Percentiles rank a stretch among this genome's conserved stretches.
phyloP scores from a whole-genome alignment of 1,140 invertebrate species.

The Stratiolaelaps scimitus region DNA sequence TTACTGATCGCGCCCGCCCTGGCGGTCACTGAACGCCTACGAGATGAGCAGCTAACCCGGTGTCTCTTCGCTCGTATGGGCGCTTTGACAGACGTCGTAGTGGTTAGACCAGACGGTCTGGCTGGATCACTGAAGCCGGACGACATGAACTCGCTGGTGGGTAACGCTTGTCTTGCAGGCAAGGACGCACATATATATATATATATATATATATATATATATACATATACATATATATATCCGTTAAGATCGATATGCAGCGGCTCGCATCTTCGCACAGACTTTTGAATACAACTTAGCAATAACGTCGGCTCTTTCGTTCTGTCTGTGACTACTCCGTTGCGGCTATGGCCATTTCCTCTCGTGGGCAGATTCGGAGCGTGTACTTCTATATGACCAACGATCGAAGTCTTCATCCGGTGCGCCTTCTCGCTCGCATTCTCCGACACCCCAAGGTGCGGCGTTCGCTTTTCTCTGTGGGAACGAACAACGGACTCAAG shows the following conservation, averaged over 20 bases:
- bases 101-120: neutral
- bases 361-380: slow-evolving; percentile 3
- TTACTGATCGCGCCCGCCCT: slow-evolving; percentile 2
- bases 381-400: slow-evolving; percentile 13
- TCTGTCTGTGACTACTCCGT: too few relatives aligned
- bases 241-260: too few relatives aligned
- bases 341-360: too few relatives aligned
- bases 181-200: too few relatives aligned
- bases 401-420: neutral
- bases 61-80: neutral
- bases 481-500: slow-evolving; percentile 6
- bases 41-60: neutral
- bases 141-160: neutral
- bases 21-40: neutral
- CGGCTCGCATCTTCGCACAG: too few relatives aligned
- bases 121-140: neutral
- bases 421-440: neutral
- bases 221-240: too few relatives aligned
- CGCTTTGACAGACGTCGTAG: neutral
- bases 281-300: too few relatives aligned
- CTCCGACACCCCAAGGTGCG: neutral
- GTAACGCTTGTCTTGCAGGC: too few relatives aligned
- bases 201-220: too few relatives aligned
- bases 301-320: too few relatives aligned
- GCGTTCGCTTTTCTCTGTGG: neutral